phyloP scores from a whole-genome alignment of 1,140 invertebrate genomes.

The Lasioglossum albipes region DNA sequence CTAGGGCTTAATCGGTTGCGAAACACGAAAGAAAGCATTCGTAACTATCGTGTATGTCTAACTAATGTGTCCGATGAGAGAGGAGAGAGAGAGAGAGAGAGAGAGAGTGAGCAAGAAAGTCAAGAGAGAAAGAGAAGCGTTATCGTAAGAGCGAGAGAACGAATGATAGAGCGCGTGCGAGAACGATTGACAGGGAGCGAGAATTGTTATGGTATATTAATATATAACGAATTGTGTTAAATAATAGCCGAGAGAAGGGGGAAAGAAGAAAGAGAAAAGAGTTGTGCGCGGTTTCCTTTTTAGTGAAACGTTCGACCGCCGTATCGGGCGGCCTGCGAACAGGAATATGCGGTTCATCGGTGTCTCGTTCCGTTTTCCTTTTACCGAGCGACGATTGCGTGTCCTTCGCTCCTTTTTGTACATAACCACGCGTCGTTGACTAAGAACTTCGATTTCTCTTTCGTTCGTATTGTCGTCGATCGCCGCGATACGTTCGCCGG shows the following conservation, averaged over 20 bases:
- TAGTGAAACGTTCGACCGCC: neutral
- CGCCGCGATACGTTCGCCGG: neutral
- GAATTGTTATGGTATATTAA: slow-evolving; percentile 63
- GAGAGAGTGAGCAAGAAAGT: neutral
- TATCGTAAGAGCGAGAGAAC: neutral
- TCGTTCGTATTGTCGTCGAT: neutral
- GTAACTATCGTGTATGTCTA: slow-evolving; percentile 72
- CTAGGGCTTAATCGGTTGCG: neutral
- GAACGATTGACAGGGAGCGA: slow-evolving; percentile 18
- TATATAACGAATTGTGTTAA: slow-evolving; percentile 64
- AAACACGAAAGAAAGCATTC: slow-evolving; percentile 71
- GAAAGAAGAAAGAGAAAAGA: neutral
- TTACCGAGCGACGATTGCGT: neutral
- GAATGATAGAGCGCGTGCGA: neutral
- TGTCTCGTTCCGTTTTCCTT: slow-evolving; percentile 28
- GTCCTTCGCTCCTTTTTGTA: slow-evolving; percentile 21
- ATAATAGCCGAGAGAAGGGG: slow-evolving; percentile 35
- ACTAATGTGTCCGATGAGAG: slow-evolving; percentile 44
- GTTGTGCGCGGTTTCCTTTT: slow-evolving; percentile 49
- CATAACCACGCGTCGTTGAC: slow-evolving; percentile 39
- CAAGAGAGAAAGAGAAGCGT: slow-evolving; percentile 14
- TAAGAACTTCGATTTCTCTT: slow-evolving; percentile 23
- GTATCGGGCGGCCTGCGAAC: neutral
- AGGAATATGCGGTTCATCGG: slow-evolving; percentile 4
- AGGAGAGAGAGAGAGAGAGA: neutral